phyloP scores from a whole-genome alignment of 2,888 invertebrate species.

The Acleris holmiana region DNA sequence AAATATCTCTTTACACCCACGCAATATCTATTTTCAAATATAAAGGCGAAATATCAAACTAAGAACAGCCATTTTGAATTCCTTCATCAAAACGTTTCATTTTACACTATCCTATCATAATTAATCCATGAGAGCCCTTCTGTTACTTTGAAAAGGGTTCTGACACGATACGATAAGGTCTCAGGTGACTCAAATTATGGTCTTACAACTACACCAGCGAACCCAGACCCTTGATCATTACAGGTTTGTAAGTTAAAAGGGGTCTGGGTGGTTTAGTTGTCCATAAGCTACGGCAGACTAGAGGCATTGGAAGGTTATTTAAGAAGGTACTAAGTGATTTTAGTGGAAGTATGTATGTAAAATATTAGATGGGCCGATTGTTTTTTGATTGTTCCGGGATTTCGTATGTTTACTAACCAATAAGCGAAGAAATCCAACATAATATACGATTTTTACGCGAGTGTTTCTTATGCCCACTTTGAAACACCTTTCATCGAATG shows the following conservation, averaged over 20 bases:
- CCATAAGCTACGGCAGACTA: conserved; percentile 10
- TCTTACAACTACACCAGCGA: conserved; percentile 10
- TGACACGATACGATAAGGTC: conserved; percentile 31
- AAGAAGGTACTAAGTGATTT: conserved; percentile 28
- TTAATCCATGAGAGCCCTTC: conserved; percentile 30
- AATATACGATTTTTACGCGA: too few relatives aligned
- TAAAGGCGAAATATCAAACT: neutral
- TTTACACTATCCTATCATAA: conserved; percentile 34
- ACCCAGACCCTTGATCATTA: neutral
- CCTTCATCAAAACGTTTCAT: conserved; percentile 29
- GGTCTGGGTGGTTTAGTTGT: neutral
- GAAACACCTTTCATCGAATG: too few relatives aligned
- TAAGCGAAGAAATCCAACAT: too few relatives aligned
- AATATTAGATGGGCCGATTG: conserved; percentile 3
- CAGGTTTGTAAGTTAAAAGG: too few relatives aligned
- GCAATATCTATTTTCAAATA: too few relatives aligned
- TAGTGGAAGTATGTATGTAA: conserved; percentile 17
- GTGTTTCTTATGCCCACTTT: too few relatives aligned
- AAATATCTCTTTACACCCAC: too few relatives aligned
- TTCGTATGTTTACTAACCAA: too few relatives aligned
- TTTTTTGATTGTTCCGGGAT: neutral
- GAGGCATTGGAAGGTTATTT: conserved; percentile 14
- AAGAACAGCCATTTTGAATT: conserved; percentile 20
- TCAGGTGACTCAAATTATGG: conserved; percentile 38
- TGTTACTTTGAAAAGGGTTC: conserved; percentile 36